phyloP scores from a whole-genome alignment of 2,888 invertebrate species.

The Chorisops tibialis region DNA sequence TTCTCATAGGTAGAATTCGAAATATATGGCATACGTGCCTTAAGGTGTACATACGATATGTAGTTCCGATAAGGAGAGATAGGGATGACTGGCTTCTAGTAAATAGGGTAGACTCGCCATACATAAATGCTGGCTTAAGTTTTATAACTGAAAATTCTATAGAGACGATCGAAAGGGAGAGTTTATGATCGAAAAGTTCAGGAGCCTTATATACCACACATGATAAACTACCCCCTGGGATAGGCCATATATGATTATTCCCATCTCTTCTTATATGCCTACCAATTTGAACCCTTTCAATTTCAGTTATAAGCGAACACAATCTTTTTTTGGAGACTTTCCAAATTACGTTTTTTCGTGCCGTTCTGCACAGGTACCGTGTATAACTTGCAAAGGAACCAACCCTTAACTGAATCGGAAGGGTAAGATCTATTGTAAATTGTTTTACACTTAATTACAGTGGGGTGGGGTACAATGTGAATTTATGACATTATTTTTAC shows the following conservation, averaged over 20 bases:
- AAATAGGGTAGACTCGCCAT: conserved; percentile 6
- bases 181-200: conserved; percentile 2
- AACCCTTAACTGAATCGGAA: conserved; percentile 2
- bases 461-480: conserved; percentile 23
- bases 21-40: no score
- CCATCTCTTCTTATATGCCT: background rate
- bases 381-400: background rate
- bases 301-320: background rate
- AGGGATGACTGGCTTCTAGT: conserved; percentile 22
- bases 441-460: conserved; percentile 33
- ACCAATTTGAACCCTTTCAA: conserved; percentile 13
- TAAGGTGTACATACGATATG: background rate
- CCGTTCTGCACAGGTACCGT: conserved; percentile 14
- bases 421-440: conserved; percentile 18
- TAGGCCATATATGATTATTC: background rate
- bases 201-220: background rate
- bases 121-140: conserved; percentile 7
- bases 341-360: conserved; percentile 25
- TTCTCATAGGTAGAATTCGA: no score
- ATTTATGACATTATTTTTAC: conserved; percentile 18
- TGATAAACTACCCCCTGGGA: background rate
- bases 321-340: conserved; percentile 28
- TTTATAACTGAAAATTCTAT: conserved; percentile 16
- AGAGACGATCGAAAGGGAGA: conserved; percentile 15
- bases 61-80: conserved; percentile 4